These are phyloP conservation scores for Macaria notata DNA, from an alignment of 2,888 invertebrate genomes.

Conservation along the genomic window DNA sequence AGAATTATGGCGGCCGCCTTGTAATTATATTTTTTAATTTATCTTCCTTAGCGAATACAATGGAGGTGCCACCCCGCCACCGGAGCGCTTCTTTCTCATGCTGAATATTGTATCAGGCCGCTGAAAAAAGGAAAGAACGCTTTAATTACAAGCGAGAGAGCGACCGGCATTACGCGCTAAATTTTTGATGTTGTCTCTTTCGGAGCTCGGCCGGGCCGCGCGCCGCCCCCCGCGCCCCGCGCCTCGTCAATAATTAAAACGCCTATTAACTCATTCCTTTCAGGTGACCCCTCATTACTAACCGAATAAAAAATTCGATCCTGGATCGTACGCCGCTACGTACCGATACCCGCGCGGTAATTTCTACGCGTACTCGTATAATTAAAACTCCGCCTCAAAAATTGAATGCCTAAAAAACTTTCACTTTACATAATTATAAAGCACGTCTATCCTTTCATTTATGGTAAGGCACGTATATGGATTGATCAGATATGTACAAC, in stretches of 20 bases:
- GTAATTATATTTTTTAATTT: slow-evolving; percentile 88
- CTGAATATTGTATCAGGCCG: slow-evolving; percentile 82
- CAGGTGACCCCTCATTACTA: slow-evolving; percentile 72
- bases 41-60: slow-evolving; percentile 86
- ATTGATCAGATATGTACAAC: no score
- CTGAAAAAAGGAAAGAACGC: slow-evolving; percentile 82
- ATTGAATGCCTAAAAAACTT: neutral
- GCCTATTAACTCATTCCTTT: slow-evolving; percentile 79
- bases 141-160: slow-evolving; percentile 82
- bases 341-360: slow-evolving; percentile 26
- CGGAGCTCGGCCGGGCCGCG: slow-evolving; percentile 45
- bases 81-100: slow-evolving; percentile 81
- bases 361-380: slow-evolving; percentile 25
- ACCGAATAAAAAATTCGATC: slow-evolving; percentile 55
- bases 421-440: neutral
- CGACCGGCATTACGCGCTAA: slow-evolving; percentile 77
- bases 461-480: no score
- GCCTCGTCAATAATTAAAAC: slow-evolving; percentile 78
- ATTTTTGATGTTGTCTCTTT: slow-evolving; percentile 81
- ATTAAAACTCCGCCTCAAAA: slow-evolving; percentile 25
- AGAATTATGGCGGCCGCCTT: slow-evolving; percentile 85
- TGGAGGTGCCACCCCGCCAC: slow-evolving; percentile 82
- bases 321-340: slow-evolving; percentile 38
- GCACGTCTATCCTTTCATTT: no score
- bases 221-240: slow-evolving; percentile 41